Evolutionary conservation across 2,888 invertebrate genomes (phyloP).

Genomic region (Acrocera orbiculus): DNA sequence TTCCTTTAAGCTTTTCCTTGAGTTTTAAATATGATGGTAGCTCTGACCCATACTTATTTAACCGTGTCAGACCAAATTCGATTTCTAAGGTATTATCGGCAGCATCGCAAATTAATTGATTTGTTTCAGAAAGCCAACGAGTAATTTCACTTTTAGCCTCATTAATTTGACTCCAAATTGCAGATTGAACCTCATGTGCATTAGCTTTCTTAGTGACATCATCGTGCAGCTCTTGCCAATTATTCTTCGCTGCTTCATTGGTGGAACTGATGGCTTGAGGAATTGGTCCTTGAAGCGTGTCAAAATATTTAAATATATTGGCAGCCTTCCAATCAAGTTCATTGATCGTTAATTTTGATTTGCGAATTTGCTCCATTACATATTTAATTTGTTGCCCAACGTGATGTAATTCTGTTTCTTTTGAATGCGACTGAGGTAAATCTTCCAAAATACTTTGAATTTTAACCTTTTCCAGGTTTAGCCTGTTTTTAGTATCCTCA

Average conservation of each 20-base stretch:
- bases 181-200: conserved; percentile 68
- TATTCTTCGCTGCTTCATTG: conserved; percentile 41
- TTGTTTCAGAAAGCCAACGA: conserved; percentile 70
- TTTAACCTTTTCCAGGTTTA: conserved; percentile 50
- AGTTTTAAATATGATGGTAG: conserved; percentile 59
- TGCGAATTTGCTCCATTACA: conserved; percentile 54
- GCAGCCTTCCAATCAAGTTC: conserved; percentile 55
- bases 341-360: conserved; percentile 56
- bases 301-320: conserved; percentile 30
- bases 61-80: conserved; percentile 56
- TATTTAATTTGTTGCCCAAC: conserved; percentile 59
- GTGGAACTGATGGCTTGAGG: conserved; percentile 30
- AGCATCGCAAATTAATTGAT: conserved; percentile 55
- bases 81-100: conserved; percentile 62
- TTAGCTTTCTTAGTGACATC: conserved; percentile 55
- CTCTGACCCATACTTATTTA: conserved; percentile 74
- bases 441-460: conserved; percentile 46
- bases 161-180: conserved; percentile 87
- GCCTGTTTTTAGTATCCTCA: conserved; percentile 50
- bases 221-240: conserved; percentile 55
- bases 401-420: conserved; percentile 51
- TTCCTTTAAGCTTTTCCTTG: conserved; percentile 58
- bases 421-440: conserved; percentile 43
- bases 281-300: conserved; percentile 34
- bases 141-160: conserved; percentile 67